Evolutionary conservation across 1,140 invertebrate genomes (phyloP).

Genomic region (Euwallacea fornicatus): DNA sequence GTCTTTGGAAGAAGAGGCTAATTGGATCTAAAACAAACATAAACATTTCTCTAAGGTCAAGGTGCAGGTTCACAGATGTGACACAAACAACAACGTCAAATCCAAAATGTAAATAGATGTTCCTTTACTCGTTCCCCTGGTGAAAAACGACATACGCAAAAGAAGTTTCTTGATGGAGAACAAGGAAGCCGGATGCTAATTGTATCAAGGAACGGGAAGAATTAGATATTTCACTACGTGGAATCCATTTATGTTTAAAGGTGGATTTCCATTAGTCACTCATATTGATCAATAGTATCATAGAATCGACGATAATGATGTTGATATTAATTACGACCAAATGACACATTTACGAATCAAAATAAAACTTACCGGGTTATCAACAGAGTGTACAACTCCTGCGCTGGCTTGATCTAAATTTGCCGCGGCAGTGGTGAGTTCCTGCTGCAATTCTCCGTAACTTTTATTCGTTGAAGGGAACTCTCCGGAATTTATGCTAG

Average conservation of each 20-base stretch:
- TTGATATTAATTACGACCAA: no score
- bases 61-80: no score
- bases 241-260: no score
- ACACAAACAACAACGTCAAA: background rate
- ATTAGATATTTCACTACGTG: no score
- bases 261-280: no score
- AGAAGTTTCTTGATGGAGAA: background rate
- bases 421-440: conserved; percentile 80
- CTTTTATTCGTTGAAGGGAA: conserved; percentile 72
- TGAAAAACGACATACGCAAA: background rate
- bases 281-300: no score
- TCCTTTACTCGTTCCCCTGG: background rate
- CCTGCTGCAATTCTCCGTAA: conserved; percentile 82
- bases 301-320: no score
- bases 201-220: no score
- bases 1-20: conserved; percentile 73
- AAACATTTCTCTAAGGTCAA: background rate
- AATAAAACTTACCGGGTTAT: conserved; percentile 54
- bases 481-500: conserved; percentile 70
- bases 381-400: conserved; percentile 75
- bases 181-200: no score
- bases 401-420: conserved; percentile 79
- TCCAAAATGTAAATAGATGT: background rate
- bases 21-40: conserved; percentile 51
- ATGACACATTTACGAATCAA: background rate